Percentiles rank a stretch among this genome's conserved stretches.
phyloP scores from a whole-genome alignment of 2,888 invertebrate species.

The Dexiosoma caninum region DNA sequence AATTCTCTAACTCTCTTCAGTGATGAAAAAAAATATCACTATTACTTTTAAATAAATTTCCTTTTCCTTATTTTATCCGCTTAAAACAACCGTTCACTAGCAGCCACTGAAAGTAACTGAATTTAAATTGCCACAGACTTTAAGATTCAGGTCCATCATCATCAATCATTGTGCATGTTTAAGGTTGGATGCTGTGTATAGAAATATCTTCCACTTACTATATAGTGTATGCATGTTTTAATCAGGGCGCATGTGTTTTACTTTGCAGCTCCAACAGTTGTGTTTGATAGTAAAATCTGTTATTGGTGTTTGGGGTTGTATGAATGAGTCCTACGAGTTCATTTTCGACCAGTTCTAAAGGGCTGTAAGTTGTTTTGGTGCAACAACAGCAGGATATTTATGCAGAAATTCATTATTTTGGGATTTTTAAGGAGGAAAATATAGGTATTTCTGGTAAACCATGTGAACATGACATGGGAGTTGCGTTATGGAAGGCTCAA shows the following conservation, averaged over 20 bases:
- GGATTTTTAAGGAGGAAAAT: background rate
- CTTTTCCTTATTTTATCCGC: slow-evolving; percentile 65
- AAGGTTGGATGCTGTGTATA: slow-evolving; percentile 37
- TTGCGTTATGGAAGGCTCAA: too few relatives aligned
- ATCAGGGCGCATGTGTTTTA: slow-evolving; percentile 60
- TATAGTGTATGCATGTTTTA: slow-evolving; percentile 22
- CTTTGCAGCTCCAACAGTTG: background rate
- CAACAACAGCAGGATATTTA: background rate
- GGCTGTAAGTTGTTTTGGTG: background rate
- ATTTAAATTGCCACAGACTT: slow-evolving; percentile 69
- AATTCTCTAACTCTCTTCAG: background rate
- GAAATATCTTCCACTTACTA: background rate
- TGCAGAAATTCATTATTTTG: background rate
- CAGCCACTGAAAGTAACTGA: slow-evolving; percentile 76
- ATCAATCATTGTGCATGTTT: background rate
- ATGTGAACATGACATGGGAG: too few relatives aligned
- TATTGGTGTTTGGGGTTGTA: background rate
- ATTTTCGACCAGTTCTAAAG: slow-evolving; percentile 56
- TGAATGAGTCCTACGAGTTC: slow-evolving; percentile 49
- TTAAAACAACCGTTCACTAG: slow-evolving; percentile 74
- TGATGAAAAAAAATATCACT: background rate
- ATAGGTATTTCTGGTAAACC: background rate
- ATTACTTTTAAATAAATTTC: background rate
- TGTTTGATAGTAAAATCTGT: slow-evolving; percentile 56
- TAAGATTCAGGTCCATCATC: background rate